Conservation (phyloP, 2,113 vertebrate genomes). For the Albula goreensis region DNA sequence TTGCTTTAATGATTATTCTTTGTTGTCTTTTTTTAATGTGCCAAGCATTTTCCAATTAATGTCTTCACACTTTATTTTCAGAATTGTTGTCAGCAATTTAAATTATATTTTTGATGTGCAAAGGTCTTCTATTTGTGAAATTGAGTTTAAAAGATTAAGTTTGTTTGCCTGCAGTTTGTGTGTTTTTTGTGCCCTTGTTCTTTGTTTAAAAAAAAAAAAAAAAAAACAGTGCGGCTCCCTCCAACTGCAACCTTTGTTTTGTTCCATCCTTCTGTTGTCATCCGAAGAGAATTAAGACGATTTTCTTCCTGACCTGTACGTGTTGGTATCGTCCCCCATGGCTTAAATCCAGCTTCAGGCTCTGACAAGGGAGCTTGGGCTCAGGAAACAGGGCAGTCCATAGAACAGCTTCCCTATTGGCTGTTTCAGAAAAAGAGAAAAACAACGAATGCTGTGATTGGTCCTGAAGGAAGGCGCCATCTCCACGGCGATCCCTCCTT, state of each 20-base stretch:
- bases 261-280: background rate
- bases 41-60: conserved; percentile 2
- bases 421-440: background rate
- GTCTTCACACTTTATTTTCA: conserved; percentile 8
- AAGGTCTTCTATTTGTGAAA: background rate
- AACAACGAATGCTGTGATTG: background rate
- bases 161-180: conserved; percentile 5
- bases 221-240: background rate
- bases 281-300: background rate
- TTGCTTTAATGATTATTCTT: background rate
- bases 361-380: background rate
- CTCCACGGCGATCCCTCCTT: background rate
- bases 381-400: background rate
- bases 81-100: conserved; percentile 4
- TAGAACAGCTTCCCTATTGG: background rate
- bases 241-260: background rate
- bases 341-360: background rate
- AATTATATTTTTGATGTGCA: background rate
- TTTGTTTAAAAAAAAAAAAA: background rate
- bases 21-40: background rate
- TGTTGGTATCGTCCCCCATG: background rate
- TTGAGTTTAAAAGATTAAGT: background rate
- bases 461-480: background rate
- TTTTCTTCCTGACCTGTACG: background rate
- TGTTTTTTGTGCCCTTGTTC: background rate